Evolutionary conservation across 2,113 vertebrate species (phyloP).

Genomic region (Leucosticte australis): DNA sequence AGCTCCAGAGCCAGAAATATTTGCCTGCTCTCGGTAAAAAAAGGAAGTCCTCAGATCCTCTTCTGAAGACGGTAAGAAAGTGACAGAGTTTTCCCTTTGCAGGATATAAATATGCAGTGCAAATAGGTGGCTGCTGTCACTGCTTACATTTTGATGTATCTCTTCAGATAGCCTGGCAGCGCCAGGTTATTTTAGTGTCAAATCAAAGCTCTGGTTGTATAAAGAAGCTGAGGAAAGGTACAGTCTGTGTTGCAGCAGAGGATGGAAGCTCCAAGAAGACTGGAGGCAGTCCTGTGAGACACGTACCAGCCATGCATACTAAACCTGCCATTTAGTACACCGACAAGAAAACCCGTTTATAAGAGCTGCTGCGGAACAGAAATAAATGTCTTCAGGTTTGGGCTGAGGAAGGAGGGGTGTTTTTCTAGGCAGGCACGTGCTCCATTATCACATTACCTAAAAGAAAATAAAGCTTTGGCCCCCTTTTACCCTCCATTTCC

Average conservation of each 20-base stretch:
- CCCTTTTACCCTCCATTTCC: background rate
- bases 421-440: background rate
- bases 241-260: conserved; percentile 39
- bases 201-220: conserved; percentile 53
- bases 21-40: conserved; percentile 42
- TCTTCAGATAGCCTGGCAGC: conserved; percentile 60
- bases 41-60: conserved; percentile 66
- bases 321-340: conserved; percentile 12
- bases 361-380: background rate
- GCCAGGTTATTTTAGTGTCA: conserved; percentile 56
- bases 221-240: conserved; percentile 56
- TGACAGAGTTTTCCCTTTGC: conserved; percentile 43
- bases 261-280: conserved; percentile 45
- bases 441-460: background rate
- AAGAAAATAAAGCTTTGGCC: background rate
- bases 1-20: conserved; percentile 52
- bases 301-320: conserved; percentile 31
- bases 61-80: conserved; percentile 52
- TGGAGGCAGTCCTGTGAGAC: conserved; percentile 56
- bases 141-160: conserved; percentile 47
- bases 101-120: conserved; percentile 56
- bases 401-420: background rate
- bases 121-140: conserved; percentile 57
- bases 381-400: background rate
- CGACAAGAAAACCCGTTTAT: background rate